Evolutionary conservation across 2,797 vertebrate species (phyloP).

Genomic region (Alauda arvensis): DNA sequence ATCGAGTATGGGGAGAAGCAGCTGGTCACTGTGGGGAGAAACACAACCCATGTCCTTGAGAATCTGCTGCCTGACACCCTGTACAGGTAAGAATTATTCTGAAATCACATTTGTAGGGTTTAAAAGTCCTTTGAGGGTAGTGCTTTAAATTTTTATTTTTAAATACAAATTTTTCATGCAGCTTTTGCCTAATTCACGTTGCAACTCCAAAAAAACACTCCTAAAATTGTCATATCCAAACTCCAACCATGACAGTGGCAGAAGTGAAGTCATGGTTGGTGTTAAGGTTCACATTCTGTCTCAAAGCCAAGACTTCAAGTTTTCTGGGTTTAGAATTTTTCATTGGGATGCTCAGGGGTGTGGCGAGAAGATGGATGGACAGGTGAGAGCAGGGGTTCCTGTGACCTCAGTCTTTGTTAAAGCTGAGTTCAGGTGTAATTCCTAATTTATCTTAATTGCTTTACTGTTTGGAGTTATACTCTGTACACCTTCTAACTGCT

Average conservation of each 20-base stretch:
- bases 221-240: not conserved
- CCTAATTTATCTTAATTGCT: not conserved
- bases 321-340: not conserved
- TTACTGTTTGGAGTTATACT: not conserved
- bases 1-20: constrained; percentile 79
- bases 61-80: constrained; percentile 76
- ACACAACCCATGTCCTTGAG: constrained; percentile 71
- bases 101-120: not conserved
- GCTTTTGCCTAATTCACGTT: not conserved
- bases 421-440: not conserved
- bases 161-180: not conserved
- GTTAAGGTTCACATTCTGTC: not conserved
- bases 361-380: not conserved
- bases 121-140: not conserved
- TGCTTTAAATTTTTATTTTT: not conserved
- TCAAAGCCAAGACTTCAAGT: not conserved
- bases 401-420: not conserved
- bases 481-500: not conserved
- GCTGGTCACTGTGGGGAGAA: constrained; percentile 65
- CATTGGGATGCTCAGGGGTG: not conserved
- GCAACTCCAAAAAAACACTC: fast-evolving
- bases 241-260: fast-evolving
- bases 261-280: not conserved
- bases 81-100: constrained; percentile 69
- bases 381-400: not conserved